Base-by-base conservation (phyloP, 2,113 vertebrate species). In the Cathartes aura region DNA sequence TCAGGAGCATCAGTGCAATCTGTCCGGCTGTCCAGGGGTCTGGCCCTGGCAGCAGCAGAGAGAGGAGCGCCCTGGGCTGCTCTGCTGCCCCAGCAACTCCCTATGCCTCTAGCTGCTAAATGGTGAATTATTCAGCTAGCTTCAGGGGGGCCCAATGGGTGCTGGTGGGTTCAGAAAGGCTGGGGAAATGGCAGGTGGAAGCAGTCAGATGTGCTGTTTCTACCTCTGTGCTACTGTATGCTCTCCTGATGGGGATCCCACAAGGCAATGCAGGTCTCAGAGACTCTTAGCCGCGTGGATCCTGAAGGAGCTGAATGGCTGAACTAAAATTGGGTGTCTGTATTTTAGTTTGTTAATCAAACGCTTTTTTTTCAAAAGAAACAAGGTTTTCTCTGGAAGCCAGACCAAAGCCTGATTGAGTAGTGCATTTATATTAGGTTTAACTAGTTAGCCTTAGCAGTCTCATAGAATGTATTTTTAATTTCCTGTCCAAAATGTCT, bases 401-500 rank as follows among this genome's bases (percentile, higher is more conserved):
- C 40, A 58, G 47, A 43, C 30, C 23, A 70, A 89, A 81, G 20
- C 16, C 59, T 67, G 26, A n/a, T 26, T 88, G 19, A 85, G 26
- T 62, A 73, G 13, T 52, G 32, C 15, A 52, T 62, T 88, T 73
- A 45, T 53, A 68, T 45, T 45, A 38, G 20, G 24, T 55, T 93
- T 85, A 78, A 74, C 32, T 66, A 50, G 74, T 68, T 80, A 93
- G 22, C 23, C 36, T 73, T 70, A 56, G 43, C 47, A 72, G 29
- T 75, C 56, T 91, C 36, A 59, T 6, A 71, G 23, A 63, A 74
- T 19, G 5, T 34, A 27, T 26, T 79, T 87, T 78, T 89, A 82
- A 84, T 95, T 92, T 87, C 56, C 55, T 84, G 16, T 62, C 47
- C 59, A 68, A 82, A 91, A 90, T 26, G 19, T 52, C 36, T 93